Evolutionary conservation across 2,113 vertebrate genomes (phyloP).

Genomic region (Atractosteus spatula): DNA sequence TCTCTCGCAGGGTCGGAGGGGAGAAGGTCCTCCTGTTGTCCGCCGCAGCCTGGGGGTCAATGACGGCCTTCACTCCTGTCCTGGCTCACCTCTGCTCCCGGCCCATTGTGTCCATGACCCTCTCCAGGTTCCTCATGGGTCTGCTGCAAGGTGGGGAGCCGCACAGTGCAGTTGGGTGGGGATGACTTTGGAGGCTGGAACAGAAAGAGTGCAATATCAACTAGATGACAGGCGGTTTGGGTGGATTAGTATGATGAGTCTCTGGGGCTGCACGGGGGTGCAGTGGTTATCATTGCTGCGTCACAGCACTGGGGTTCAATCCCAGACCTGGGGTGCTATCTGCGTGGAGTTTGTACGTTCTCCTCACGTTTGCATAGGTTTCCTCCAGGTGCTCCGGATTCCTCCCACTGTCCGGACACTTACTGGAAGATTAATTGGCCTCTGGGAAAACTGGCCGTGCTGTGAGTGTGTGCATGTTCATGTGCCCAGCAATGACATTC

Average conservation of each 20-base stretch:
- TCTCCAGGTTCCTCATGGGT: conserved; percentile 85
- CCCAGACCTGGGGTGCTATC: no score
- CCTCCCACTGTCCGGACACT: no score
- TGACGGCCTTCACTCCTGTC: conserved; percentile 80
- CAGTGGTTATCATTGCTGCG: no score
- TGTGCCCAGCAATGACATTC: no score
- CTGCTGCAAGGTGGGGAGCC: conserved; percentile 83
- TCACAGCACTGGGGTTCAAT: no score
- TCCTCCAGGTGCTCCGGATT: no score
- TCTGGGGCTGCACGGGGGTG: no score
- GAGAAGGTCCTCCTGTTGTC: conserved; percentile 90
- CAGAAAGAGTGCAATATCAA: not conserved
- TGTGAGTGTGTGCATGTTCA: no score
- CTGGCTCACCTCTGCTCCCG: conserved; percentile 74
- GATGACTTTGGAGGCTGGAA: not conserved
- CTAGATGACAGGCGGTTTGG: not conserved
- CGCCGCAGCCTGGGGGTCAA: conserved; percentile 83
- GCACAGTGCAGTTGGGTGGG: not conserved
- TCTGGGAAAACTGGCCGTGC: no score
- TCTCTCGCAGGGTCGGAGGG: conserved; percentile 77
- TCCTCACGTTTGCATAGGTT: no score
- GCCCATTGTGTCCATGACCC: conserved; percentile 80
- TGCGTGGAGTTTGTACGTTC: no score
- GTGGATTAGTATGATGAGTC: not conserved
- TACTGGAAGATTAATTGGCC: no score